Evolutionary conservation across 1,140 invertebrate species (phyloP).

Genomic region (Agraylea sexmaculata): DNA sequence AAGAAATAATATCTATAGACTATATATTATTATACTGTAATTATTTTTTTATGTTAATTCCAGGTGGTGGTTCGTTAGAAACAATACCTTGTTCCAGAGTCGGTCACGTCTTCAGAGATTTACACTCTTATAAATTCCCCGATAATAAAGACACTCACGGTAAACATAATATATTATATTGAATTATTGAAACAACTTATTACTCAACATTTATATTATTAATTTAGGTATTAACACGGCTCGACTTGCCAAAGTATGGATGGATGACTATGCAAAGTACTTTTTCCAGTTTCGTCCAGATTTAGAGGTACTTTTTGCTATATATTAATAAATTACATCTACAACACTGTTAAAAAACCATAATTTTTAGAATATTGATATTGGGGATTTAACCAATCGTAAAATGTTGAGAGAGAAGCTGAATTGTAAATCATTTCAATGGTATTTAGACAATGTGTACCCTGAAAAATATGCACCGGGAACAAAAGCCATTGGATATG

Average conservation of each 20-base stretch:
- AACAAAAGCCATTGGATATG: conserved; percentile 66
- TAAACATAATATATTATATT: conserved; percentile 11
- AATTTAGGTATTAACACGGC: conserved; percentile 75
- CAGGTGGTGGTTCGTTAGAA: conserved; percentile 81
- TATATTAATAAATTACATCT: no score
- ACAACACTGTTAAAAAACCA: no score
- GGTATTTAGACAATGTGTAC: conserved; percentile 70
- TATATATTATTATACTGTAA: background rate
- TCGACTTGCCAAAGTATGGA: conserved; percentile 89
- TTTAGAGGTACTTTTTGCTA: conserved; percentile 52
- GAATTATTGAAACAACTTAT: no score
- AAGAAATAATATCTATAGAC: no score
- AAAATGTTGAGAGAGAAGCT: conserved; percentile 57
- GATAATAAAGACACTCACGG: conserved; percentile 73
- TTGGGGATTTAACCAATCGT: conserved; percentile 63
- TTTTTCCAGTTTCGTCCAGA: conserved; percentile 76
- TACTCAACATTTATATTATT: no score
- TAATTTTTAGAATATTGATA: conserved; percentile 39
- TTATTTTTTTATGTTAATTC: no score
- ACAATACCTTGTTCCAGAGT: conserved; percentile 87
- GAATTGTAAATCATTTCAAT: conserved; percentile 68
- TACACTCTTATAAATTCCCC: conserved; percentile 89
- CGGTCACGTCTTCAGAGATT: conserved; percentile 85
- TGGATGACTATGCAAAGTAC: conserved; percentile 86
- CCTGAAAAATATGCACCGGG: conserved; percentile 81